These are phyloP conservation scores for Syngnathus rostellatus DNA, from an alignment of 2,797 vertebrate genomes.

Conservation along the genomic window DNA sequence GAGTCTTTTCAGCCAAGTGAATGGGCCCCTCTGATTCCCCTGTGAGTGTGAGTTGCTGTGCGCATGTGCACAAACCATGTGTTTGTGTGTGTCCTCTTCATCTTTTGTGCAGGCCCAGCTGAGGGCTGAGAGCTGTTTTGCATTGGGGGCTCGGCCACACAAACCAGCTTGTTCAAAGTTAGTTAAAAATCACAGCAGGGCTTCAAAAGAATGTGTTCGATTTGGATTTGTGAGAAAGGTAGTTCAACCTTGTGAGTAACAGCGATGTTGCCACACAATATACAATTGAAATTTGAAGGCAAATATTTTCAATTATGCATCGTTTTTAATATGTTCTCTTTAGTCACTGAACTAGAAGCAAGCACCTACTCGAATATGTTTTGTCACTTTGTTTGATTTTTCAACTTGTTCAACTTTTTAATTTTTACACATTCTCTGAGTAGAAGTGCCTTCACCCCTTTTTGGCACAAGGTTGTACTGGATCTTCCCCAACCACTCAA, in stretches of 20 bases:
- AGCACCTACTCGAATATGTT: conserved; percentile 40
- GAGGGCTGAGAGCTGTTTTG: conserved; percentile 55
- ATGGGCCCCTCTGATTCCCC: conserved; percentile 57
- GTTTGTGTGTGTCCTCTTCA: conserved; percentile 44
- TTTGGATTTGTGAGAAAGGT: neutral
- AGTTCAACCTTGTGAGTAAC: neutral
- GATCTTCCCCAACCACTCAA: too few species aligned
- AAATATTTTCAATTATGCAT: conserved; percentile 51
- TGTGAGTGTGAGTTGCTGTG: conserved; percentile 17
- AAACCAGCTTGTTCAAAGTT: neutral
- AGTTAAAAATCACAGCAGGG: neutral
- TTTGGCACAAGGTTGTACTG: too few species aligned
- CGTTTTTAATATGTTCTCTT: conserved; percentile 30
- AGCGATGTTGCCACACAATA: conserved; percentile 14
- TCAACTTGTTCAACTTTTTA: neutral
- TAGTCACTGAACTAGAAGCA: conserved; percentile 30
- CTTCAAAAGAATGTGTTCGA: neutral
- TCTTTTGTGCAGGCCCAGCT: conserved; percentile 56
- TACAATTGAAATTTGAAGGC: conserved; percentile 25
- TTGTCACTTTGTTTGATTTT: conserved; percentile 9
- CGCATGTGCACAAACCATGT: conserved; percentile 22
- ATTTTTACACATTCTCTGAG: neutral
- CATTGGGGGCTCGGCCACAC: conserved; percentile 31
- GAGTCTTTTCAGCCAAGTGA: conserved; percentile 59
- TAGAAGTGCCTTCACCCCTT: conserved; percentile 18